phyloP scores from a whole-genome alignment of 2,113 vertebrate species.

The Actinemys pallida region DNA sequence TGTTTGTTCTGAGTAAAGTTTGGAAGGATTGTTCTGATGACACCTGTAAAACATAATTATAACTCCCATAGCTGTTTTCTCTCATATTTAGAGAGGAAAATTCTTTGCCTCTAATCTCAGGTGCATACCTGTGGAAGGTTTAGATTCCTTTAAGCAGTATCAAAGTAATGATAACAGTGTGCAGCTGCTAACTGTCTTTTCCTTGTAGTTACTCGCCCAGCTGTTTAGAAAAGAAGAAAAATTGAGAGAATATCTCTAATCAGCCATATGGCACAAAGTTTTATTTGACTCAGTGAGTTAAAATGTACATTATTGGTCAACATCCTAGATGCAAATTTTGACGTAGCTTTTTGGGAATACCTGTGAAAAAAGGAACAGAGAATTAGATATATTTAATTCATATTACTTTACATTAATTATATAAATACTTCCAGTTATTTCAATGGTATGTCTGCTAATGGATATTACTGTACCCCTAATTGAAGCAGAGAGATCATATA shows the following conservation, averaged over 20 bases:
- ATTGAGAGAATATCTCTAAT: constrained; percentile 90
- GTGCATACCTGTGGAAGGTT: constrained; percentile 87
- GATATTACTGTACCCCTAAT: neutral
- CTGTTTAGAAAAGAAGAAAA: constrained; percentile 91
- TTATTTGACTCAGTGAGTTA: constrained; percentile 82
- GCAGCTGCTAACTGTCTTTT: constrained; percentile 93
- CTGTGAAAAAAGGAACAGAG: neutral
- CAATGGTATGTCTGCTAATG: neutral
- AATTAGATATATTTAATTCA: constrained; percentile 37
- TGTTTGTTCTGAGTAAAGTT: constrained; percentile 65
- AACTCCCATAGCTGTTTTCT: constrained; percentile 51
- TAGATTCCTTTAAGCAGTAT: constrained; percentile 85
- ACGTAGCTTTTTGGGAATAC: constrained; percentile 52
- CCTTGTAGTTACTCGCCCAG: constrained; percentile 94
- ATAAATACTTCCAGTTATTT: constrained; percentile 20
- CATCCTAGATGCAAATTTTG: constrained; percentile 75
- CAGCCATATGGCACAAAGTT: constrained; percentile 94
- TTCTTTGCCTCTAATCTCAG: constrained; percentile 77
- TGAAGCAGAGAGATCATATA: constrained; percentile 35
- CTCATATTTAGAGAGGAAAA: constrained; percentile 64
- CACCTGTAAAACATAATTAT: constrained; percentile 74
- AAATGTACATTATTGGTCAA: constrained; percentile 75
- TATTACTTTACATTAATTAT: neutral
- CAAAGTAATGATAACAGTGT: constrained; percentile 86
- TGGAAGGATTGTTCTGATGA: constrained; percentile 64